These are phyloP conservation scores for Orbicella faveolata DNA, from an alignment of 64 coral and sea anemone species.

Conservation along the genomic window DNA sequence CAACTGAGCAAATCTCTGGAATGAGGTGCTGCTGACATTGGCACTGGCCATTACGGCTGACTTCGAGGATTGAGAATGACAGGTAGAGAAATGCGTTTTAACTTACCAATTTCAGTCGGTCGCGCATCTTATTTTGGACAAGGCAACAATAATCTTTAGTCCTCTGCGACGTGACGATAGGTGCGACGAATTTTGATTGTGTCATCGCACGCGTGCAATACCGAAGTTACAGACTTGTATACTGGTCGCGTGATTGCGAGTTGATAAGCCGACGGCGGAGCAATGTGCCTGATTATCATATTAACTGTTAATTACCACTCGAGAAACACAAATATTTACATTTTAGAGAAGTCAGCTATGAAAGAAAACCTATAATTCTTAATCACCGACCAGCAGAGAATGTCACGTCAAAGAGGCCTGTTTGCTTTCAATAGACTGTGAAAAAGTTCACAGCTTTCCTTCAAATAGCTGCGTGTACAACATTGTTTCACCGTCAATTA, in stretches of 20 bases:
- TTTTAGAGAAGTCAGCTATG: not conserved
- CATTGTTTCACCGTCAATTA: not conserved
- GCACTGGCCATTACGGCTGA: too few species aligned
- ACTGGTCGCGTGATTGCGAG: not conserved
- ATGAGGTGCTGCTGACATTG: too few species aligned
- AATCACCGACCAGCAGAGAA: not conserved
- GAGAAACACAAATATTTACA: slow-evolving; percentile 45
- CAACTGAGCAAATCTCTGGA: too few species aligned
- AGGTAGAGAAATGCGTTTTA: not conserved
- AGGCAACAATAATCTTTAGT: not conserved
- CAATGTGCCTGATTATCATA: not conserved
- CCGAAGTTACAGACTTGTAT: not conserved
- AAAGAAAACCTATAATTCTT: not conserved
- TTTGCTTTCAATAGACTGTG: slow-evolving; percentile 8
- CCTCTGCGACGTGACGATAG: not conserved
- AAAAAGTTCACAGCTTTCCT: not conserved
- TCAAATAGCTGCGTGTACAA: not conserved
- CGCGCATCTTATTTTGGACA: not conserved
- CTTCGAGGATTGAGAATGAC: not conserved
- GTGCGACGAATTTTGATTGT: not conserved
- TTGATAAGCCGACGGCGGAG: not conserved
- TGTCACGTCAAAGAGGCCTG: not conserved
- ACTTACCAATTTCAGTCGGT: not conserved
- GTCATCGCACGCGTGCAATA: not conserved
- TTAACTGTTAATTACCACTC: slow-evolving; percentile 33